Percentiles rank a stretch among this genome's conserved stretches.
These are phyloP conservation scores for Holacanthus passer DNA, from an alignment of 2,113 vertebrate genomes.

Conservation along the genomic window DNA sequence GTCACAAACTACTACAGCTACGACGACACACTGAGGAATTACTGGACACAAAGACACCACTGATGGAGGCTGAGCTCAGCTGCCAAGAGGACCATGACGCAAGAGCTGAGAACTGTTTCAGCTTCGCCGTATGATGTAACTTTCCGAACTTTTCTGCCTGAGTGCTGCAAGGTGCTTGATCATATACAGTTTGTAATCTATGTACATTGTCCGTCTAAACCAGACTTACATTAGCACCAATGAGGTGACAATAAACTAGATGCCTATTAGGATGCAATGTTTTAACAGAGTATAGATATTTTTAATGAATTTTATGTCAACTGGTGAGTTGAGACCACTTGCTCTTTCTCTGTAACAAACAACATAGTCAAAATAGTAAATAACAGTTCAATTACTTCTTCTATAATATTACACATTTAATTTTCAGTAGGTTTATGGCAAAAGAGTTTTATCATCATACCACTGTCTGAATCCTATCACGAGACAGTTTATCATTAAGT, in stretches of 20 bases:
- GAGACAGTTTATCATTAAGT: background rate
- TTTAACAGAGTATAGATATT: background rate
- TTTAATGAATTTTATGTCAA: background rate
- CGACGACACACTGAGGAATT: background rate
- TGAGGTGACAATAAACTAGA: background rate
- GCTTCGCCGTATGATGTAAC: constrained; percentile 67
- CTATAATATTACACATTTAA: background rate
- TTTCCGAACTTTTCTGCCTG: constrained; percentile 22
- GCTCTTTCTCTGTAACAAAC: background rate
- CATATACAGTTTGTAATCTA: background rate
- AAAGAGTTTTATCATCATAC: background rate
- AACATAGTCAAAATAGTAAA: too few relatives aligned
- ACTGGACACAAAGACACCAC: constrained; percentile 20
- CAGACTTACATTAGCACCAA: background rate
- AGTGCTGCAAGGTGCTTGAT: background rate
- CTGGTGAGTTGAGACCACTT: background rate
- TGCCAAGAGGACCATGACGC: constrained; percentile 59
- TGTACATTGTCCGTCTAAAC: background rate
- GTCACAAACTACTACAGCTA: background rate
- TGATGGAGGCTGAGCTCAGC: constrained; percentile 22
- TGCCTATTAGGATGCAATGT: background rate
- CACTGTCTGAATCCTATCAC: background rate
- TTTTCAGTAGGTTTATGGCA: background rate
- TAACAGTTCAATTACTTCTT: background rate
- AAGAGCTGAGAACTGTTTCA: constrained; percentile 64